Base-by-base conservation (phyloP, 2,797 vertebrate species). In the Picus viridis region DNA sequence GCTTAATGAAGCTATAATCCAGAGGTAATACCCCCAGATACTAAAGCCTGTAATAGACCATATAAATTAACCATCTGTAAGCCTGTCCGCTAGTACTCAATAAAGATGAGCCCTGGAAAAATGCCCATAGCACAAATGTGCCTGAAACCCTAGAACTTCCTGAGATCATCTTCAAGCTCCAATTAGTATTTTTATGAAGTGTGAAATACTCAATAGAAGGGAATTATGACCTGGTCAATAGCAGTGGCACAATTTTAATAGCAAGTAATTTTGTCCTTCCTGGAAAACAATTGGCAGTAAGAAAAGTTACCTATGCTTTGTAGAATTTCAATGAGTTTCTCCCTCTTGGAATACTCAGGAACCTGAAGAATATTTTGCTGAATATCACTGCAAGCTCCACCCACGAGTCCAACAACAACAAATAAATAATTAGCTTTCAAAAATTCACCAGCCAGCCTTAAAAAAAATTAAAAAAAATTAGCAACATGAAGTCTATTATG, bases 361-460 rank as follows among this genome's bases (percentile, higher is more conserved):
- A 99, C 98, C 93, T 98, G 96, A 68, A 99, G 64, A 71, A 99
- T 49, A 0, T 39, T 97, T 96, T 99, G 99, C 88, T 99, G 98
- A 85, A 99, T 98, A 47, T 99, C 99, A 68, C 97, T 98, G 96
- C 99, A 99, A 41, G 99, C 99, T 95, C 98, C 99, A 12, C 99
- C 99, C 83, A 98, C 98, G 27, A 97, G 96, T 34, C 99, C 99
- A 36, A 99, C 99, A 68, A 98, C 98, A 96, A 99, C 97, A 96
- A 99, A 99, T 85, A 99, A 93, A 78, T 99, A 99, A 85, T 98
- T 98, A 0, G 65, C 41, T 94, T 98, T 99, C 74, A 99, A 96
- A 94, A 99, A 99, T 27, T 99, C 98, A 0, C 95, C 97, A 56
- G 99, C 99, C 95, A 99, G 41, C 96, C 99, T 99, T 87, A 23